Conservation (phyloP, 2,888 invertebrate species). For the Eupithecia insigniata region DNA sequence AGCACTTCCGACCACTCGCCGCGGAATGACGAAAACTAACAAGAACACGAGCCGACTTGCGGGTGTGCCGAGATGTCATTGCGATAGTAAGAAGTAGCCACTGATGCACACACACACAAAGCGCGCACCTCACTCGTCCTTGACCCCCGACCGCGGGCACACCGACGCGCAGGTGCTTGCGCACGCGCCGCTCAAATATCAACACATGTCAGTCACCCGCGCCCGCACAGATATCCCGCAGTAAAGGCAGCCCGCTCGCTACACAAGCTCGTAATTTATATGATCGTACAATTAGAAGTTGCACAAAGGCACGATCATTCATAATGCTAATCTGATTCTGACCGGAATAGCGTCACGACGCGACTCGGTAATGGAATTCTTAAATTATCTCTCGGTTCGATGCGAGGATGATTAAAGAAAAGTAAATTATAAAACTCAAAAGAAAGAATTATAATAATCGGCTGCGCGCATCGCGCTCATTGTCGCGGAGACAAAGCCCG, state of each 20-base stretch:
- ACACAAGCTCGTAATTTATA: background rate
- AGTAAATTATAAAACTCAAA: slow-evolving; percentile 39
- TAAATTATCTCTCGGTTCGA: slow-evolving; percentile 34
- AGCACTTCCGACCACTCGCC: background rate
- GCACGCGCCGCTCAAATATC: slow-evolving; percentile 63
- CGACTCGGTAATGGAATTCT: slow-evolving; percentile 35
- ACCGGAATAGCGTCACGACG: slow-evolving; percentile 26
- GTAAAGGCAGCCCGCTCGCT: background rate
- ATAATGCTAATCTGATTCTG: slow-evolving; percentile 30
- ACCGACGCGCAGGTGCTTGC: slow-evolving; percentile 44
- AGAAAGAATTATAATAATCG: slow-evolving; percentile 39
- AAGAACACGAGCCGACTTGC: background rate
- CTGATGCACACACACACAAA: slow-evolving; percentile 33
- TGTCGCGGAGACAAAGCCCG: slow-evolving; percentile 40
- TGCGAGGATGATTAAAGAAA: slow-evolving; percentile 35
- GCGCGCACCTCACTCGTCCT: slow-evolving; percentile 41
- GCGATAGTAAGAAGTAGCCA: background rate
- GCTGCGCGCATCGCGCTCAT: slow-evolving; percentile 30
- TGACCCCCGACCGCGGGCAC: slow-evolving; percentile 41
- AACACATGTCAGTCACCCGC: slow-evolving; percentile 72
- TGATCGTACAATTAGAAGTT: slow-evolving; percentile 23
- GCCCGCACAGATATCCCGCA: slow-evolving; percentile 5
- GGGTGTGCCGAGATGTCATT: background rate
- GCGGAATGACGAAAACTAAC: background rate
- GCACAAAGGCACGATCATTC: slow-evolving; percentile 29